A percentile compares a stretch with the other conserved stretches of the same genome.
Conservation (phyloP, 2,888 invertebrate genomes). For the Drosophila antonietae region DNA sequence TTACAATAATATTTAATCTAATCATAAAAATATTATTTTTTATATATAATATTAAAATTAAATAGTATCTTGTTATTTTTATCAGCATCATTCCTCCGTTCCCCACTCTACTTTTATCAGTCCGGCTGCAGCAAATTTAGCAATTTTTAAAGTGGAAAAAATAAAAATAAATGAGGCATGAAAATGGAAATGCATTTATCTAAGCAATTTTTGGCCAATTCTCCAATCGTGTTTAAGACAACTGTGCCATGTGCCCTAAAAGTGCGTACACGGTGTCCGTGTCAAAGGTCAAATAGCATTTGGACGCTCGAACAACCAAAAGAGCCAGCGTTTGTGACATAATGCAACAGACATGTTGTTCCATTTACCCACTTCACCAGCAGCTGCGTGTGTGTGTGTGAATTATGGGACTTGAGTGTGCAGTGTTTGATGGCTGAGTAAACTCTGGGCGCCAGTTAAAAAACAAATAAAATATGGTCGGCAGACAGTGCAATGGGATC, state of each 20-base stretch:
- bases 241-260: conserved; percentile 17
- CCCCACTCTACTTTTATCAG: too few relatives aligned
- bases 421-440: conserved; percentile 43
- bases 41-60: too few relatives aligned
- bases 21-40: too few relatives aligned
- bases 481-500: conserved; percentile 7
- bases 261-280: background rate
- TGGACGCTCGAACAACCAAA: background rate
- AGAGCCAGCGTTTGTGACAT: conserved; percentile 36
- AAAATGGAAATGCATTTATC: background rate
- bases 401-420: conserved; percentile 35
- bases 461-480: conserved; percentile 2
- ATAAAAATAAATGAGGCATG: background rate
- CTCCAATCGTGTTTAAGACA: background rate
- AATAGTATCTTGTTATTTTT: too few relatives aligned
- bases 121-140: background rate
- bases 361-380: background rate
- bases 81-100: too few relatives aligned
- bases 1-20: too few relatives aligned
- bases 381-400: background rate
- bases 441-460: conserved; percentile 9
- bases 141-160: background rate
- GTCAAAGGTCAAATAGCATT: conserved; percentile 18
- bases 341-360: conserved; percentile 57
- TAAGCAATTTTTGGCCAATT: background rate